Percentiles rank a stretch among this genome's conserved stretches.
Evolutionary conservation across 2,888 invertebrate genomes (phyloP).

Genomic region (Tetragonula carbonaria): DNA sequence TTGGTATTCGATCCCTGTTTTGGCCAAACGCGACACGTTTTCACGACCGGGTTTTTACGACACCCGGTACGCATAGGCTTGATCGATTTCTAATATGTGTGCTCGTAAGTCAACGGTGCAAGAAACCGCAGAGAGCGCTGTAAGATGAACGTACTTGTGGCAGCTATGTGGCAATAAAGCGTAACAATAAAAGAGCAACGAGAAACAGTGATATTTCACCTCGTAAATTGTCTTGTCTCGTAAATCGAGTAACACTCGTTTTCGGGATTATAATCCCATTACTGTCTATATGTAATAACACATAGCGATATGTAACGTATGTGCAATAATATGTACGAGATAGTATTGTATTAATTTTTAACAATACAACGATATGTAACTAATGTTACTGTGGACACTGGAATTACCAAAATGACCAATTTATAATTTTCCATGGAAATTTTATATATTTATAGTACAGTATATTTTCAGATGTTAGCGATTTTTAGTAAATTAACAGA

Average conservation of each 20-base stretch:
- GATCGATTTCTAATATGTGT: constrained; percentile 46
- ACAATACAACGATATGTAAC: no score
- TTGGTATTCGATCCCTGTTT: no score
- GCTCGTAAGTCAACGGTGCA: constrained; percentile 37
- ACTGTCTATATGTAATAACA: neutral
- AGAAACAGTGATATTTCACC: constrained; percentile 32
- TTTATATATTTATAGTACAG: no score
- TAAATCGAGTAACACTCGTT: constrained; percentile 13
- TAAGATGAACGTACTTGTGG: constrained; percentile 41
- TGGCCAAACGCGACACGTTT: neutral
- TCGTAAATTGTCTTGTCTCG: neutral
- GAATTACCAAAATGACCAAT: no score
- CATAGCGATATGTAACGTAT: no score
- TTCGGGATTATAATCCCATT: constrained; percentile 25
- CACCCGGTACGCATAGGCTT: constrained; percentile 23
- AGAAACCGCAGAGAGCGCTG: constrained; percentile 44
- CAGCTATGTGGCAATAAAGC: constrained; percentile 28
- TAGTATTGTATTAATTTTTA: no score
- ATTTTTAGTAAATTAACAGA: no score
- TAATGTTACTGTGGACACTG: no score
- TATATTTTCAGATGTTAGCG: no score
- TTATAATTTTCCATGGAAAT: no score
- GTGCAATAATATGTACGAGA: no score
- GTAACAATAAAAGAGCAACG: constrained; percentile 37
- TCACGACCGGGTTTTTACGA: neutral